These are phyloP conservation scores for Trissolcus brochymenae DNA, from an alignment of 2,888 invertebrate species.

Conservation along the genomic window DNA sequence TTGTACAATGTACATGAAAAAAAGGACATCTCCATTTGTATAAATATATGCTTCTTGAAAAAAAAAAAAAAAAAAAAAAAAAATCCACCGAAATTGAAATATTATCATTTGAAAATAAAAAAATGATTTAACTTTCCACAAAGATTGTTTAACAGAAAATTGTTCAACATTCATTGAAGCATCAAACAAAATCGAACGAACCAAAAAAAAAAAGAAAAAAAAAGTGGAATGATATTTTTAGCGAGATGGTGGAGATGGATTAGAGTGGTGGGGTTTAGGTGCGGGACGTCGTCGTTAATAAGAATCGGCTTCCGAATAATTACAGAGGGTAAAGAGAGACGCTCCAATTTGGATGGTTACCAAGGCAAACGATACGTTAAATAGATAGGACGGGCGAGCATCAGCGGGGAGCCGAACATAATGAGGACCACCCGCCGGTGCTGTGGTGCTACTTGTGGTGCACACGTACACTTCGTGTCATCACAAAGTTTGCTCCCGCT, in stretches of 20 bases:
- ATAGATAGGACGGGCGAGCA: constrained; percentile 73
- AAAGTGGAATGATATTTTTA: constrained; percentile 31
- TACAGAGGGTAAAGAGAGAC: constrained; percentile 67
- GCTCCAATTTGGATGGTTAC: constrained; percentile 76
- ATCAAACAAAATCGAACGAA: too few species aligned
- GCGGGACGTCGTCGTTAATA: constrained; percentile 64
- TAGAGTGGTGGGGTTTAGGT: constrained; percentile 50
- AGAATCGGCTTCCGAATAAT: constrained; percentile 68
- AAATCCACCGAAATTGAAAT: too few species aligned
- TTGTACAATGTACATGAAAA: too few species aligned
- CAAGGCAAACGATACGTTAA: constrained; percentile 77
- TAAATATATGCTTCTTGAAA: too few species aligned
- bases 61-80: too few species aligned
- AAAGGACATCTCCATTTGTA: too few species aligned
- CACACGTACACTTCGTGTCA: constrained; percentile 65
- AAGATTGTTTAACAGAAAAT: too few species aligned
- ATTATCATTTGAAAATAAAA: too few species aligned
- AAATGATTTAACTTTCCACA: too few species aligned
- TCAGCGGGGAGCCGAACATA: constrained; percentile 71
- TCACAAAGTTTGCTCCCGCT: constrained; percentile 42
- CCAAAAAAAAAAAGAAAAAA: too few species aligned
- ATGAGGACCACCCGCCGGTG: constrained; percentile 76
- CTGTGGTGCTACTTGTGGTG: constrained; percentile 63
- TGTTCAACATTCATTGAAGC: too few species aligned
- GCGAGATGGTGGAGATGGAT: constrained; percentile 48